A percentile compares a stretch with the other conserved stretches of the same genome.
phyloP scores from a whole-genome alignment of 2,113 vertebrate species.

The Chroicocephalus ridibundus region DNA sequence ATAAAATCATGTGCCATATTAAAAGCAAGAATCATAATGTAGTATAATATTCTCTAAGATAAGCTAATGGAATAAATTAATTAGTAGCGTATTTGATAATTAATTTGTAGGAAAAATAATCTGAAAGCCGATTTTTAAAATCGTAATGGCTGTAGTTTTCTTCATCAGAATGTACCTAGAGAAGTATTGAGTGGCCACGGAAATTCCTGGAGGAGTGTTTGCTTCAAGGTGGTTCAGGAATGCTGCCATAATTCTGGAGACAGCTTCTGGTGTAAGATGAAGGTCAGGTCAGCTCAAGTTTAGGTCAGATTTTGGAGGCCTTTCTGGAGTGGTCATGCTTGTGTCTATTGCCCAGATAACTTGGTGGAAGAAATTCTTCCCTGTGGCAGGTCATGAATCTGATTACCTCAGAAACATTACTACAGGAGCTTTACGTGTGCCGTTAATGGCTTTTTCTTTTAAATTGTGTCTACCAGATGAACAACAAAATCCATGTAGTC shows the following conservation, averaged over 20 bases:
- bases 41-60: background rate
- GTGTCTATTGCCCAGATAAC: conserved; percentile 51
- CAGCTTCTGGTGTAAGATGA: conserved; percentile 33
- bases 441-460: background rate
- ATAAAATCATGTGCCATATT: conserved; percentile 47
- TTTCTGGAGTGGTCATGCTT: conserved; percentile 43
- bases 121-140: background rate
- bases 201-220: conserved; percentile 38
- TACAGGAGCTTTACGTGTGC: background rate
- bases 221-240: conserved; percentile 29
- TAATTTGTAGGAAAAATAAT: conserved; percentile 19
- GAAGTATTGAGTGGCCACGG: background rate
- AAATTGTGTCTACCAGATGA: background rate
- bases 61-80: conserved; percentile 15
- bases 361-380: conserved; percentile 45
- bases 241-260: conserved; percentile 33
- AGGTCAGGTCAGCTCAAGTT: conserved; percentile 59
- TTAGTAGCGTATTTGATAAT: conserved; percentile 39
- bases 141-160: background rate
- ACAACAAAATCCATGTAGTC: background rate
- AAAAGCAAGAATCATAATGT: conserved; percentile 23
- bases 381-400: conserved; percentile 39
- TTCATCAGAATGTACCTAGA: background rate
- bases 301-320: conserved; percentile 60
- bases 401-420: conserved; percentile 38